Percentiles rank a stretch among this genome's conserved stretches.
These are phyloP conservation scores for Mythimna lalbum DNA, from an alignment of 2,888 invertebrate genomes.

Conservation along the genomic window DNA sequence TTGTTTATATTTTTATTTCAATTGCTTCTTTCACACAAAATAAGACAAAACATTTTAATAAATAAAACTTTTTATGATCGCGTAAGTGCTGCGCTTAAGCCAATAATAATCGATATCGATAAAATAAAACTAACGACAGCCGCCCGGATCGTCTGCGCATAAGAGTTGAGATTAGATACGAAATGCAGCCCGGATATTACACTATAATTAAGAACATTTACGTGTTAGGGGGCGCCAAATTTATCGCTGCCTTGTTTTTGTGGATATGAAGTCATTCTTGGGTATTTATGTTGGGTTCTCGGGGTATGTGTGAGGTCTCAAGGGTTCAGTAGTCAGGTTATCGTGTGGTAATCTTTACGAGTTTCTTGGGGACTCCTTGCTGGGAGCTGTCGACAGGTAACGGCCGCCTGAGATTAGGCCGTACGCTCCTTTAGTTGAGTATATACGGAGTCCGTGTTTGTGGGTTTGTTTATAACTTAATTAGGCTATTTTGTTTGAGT, in stretches of 20 bases:
- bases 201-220: constrained; percentile 90
- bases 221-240: constrained; percentile 90
- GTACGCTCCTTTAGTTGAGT: constrained; percentile 76
- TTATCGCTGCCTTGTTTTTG: constrained; percentile 90
- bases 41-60: constrained; percentile 43
- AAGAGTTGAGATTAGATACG: constrained; percentile 88
- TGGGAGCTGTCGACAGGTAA: constrained; percentile 89
- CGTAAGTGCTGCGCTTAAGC: constrained; percentile 58
- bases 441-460: constrained; percentile 87
- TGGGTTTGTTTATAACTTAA: constrained; percentile 90
- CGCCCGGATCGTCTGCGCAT: constrained; percentile 72
- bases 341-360: constrained; percentile 90
- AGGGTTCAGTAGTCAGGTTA: constrained; percentile 87
- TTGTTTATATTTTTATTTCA: not conserved
- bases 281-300: constrained; percentile 86
- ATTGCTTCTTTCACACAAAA: constrained; percentile 46
- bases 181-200: constrained; percentile 86
- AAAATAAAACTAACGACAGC: constrained; percentile 61
- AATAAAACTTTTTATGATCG: constrained; percentile 52
- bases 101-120: constrained; percentile 65
- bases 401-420: constrained; percentile 85
- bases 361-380: constrained; percentile 84
- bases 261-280: constrained; percentile 88
- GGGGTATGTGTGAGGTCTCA: constrained; percentile 87
- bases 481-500: constrained; percentile 90